Percentiles rank a stretch among this genome's conserved stretches.
Conservation (phyloP, 2,888 invertebrate species). For the Drosophila infuscata region DNA sequence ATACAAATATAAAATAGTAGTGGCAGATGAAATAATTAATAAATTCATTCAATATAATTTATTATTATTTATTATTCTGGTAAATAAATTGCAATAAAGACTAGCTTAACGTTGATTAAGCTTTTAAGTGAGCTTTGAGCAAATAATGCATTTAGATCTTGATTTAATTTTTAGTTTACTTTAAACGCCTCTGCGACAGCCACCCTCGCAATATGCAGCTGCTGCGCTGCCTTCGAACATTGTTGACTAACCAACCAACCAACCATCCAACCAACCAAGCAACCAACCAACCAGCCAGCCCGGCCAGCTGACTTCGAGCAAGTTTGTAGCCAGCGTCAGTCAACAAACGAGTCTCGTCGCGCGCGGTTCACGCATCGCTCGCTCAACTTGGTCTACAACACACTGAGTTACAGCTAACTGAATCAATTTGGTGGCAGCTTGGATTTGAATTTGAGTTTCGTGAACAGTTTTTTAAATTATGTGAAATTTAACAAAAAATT, state of each 20-base stretch:
- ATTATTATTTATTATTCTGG: too few relatives aligned
- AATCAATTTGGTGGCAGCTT: conserved; percentile 16
- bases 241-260: conserved; percentile 3
- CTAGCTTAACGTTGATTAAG: too few relatives aligned
- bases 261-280: background rate
- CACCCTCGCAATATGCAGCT: conserved; percentile 14
- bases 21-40: background rate
- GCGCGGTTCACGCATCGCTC: conserved; percentile 54
- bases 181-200: conserved; percentile 31
- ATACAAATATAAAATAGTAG: background rate
- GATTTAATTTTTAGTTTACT: conserved; percentile 33
- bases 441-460: conserved; percentile 12
- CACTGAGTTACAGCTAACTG: conserved; percentile 24
- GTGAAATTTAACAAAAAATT: conserved; percentile 22
- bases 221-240: conserved; percentile 32
- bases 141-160: conserved; percentile 28
- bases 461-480: conserved; percentile 39
- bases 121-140: background rate
- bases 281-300: conserved; percentile 1
- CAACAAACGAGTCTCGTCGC: conserved; percentile 67
- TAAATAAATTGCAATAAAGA: background rate
- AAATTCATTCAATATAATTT: background rate
- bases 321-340: conserved; percentile 46
- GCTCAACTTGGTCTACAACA: conserved; percentile 23
- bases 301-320: conserved; percentile 48